phyloP scores from a whole-genome alignment of 1,140 invertebrate genomes.

The Camponotus pennsylvanicus region DNA sequence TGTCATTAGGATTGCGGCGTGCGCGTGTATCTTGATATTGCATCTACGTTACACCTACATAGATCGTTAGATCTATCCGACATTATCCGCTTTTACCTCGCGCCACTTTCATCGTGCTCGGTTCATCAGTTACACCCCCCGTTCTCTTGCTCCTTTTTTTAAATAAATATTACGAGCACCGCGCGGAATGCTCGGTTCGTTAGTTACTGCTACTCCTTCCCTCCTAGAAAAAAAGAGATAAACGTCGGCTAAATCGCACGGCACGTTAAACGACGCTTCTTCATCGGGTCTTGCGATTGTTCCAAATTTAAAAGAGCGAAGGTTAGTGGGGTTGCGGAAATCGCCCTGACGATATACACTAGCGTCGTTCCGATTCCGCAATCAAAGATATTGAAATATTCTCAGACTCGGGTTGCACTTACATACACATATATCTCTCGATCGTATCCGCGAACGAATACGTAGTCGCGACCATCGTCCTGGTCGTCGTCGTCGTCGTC shows the following conservation, averaged over 20 bases:
- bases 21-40: neutral
- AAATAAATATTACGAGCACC: constrained; percentile 6
- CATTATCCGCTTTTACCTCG: constrained; percentile 47
- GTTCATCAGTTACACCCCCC: constrained; percentile 49
- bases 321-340: neutral
- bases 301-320: constrained; percentile 37
- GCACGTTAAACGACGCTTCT: constrained; percentile 19
- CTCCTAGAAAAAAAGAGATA: neutral
- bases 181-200: constrained; percentile 4
- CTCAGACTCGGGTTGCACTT: constrained; percentile 4
- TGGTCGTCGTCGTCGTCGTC: constrained; percentile 25
- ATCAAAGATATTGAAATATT: constrained; percentile 58
- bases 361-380: constrained; percentile 17
- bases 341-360: neutral
- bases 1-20: constrained; percentile 35
- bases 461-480: constrained; percentile 33
- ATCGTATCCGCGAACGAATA: constrained; percentile 40
- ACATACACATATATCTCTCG: neutral
- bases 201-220: neutral
- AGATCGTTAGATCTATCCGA: constrained; percentile 32
- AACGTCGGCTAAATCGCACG: constrained; percentile 30
- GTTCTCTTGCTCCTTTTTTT: neutral
- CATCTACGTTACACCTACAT: constrained; percentile 12
- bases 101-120: constrained; percentile 28
- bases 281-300: constrained; percentile 7